A percentile compares a stretch with the other conserved stretches of the same genome.
phyloP scores from a whole-genome alignment of 2,888 invertebrate genomes.

The Archaeoteleia sp. region DNA sequence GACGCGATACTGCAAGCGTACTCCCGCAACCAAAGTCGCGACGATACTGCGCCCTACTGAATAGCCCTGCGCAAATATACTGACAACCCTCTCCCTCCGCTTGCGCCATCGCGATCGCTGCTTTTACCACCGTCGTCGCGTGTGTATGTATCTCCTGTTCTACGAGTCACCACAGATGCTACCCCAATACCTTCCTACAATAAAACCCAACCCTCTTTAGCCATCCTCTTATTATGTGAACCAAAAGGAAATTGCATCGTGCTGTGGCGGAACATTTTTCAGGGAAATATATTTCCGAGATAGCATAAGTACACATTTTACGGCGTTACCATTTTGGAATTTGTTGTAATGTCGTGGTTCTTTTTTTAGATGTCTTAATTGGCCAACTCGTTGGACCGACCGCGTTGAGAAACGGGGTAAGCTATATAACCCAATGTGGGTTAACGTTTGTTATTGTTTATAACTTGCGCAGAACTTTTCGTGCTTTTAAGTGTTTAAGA shows the following conservation, averaged over 20 bases:
- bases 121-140: constrained; percentile 43
- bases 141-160: constrained; percentile 46
- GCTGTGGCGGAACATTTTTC: constrained; percentile 9
- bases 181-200: constrained; percentile 39
- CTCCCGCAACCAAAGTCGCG: constrained; percentile 72
- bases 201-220: constrained; percentile 43
- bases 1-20: constrained; percentile 51
- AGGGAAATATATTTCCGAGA: not conserved
- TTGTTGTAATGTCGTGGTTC: too few species aligned
- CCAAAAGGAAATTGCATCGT: constrained; percentile 41
- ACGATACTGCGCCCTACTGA: constrained; percentile 75
- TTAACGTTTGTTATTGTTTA: too few species aligned
- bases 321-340: too few species aligned
- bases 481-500: too few species aligned
- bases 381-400: too few species aligned
- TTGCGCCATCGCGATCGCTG: constrained; percentile 52
- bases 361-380: too few species aligned
- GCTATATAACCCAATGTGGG: too few species aligned
- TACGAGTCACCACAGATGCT: constrained; percentile 51
- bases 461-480: too few species aligned
- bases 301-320: too few species aligned
- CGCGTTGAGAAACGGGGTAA: too few species aligned
- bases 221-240: constrained; percentile 42
- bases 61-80: constrained; percentile 74
- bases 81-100: constrained; percentile 69